A percentile compares a stretch with the other conserved stretches of the same genome.
Conservation (phyloP, 37 sponge, comb jelly and placozoan genomes). For the Agelas oroides region DNA sequence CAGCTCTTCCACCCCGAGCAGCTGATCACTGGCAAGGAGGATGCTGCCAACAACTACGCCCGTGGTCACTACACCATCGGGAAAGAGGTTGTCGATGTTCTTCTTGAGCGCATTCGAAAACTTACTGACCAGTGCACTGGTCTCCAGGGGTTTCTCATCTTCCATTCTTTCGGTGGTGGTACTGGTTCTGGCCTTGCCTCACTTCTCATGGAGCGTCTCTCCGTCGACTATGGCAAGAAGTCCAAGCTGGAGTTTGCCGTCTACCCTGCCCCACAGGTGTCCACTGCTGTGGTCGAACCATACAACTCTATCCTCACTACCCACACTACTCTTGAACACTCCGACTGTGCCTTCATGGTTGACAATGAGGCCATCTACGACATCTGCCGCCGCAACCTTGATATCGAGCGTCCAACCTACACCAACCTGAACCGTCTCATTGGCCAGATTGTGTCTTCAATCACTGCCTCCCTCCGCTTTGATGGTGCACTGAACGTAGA, state of each 20-base stretch:
- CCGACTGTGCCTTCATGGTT: constrained; percentile 99
- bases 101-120: constrained; percentile 90
- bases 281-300: constrained; percentile 98
- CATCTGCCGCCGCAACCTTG: too few species aligned
- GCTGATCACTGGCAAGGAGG: constrained; percentile 91
- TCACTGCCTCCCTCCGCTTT: too few species aligned
- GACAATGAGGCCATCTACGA: too few species aligned
- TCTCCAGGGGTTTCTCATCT: constrained; percentile 95
- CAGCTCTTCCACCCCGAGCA: constrained; percentile 97
- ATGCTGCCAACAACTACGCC: constrained; percentile 97
- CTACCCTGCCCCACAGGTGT: constrained; percentile 95
- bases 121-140: constrained; percentile 96
- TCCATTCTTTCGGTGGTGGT: constrained; percentile 97
- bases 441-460: too few species aligned
- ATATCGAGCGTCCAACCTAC: too few species aligned
- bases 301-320: constrained; percentile 97
- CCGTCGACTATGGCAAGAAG: constrained; percentile 97
- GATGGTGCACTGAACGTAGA: too few species aligned
- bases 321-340: constrained; percentile 94
- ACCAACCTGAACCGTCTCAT: too few species aligned
- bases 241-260: too few species aligned
- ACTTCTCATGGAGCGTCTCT: constrained; percentile 95
- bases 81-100: constrained; percentile 89
- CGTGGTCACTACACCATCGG: constrained; percentile 97
- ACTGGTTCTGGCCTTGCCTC: constrained; percentile 97